Evolutionary conservation across 23 tunicate species (phyloP).

Genomic region (Ascidia mentula): DNA sequence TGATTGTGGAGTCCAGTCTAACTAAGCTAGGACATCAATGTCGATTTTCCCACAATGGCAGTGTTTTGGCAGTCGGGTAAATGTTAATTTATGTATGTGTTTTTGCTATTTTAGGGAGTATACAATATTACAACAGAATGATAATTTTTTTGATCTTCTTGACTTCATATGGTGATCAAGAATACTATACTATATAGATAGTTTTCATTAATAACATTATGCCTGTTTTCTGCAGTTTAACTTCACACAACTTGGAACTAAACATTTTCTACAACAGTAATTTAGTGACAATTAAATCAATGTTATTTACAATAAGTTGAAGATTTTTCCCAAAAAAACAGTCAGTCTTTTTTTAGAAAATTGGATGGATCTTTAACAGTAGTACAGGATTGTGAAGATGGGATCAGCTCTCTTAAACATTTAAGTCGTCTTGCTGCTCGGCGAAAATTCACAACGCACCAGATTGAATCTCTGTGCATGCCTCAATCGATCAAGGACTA

Average conservation of each 20-base stretch:
- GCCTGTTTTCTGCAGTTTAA: no score
- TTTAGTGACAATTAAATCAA: no score
- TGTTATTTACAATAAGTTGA: no score
- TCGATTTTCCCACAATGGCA: conserved; percentile 42
- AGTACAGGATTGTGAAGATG: not conserved
- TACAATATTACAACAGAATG: no score
- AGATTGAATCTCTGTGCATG: conserved; percentile 7
- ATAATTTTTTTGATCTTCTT: no score
- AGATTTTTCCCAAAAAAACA: no score
- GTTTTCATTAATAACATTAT: no score
- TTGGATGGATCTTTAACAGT: conserved; percentile 45
- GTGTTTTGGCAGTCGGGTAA: conserved; percentile 48
- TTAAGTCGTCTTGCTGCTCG: conserved; percentile 47
- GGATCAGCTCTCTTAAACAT: conserved; percentile 20
- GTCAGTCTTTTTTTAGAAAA: conserved; percentile 26
- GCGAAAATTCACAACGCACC: not conserved
- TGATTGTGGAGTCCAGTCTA: conserved; percentile 4
- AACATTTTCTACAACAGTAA: no score
- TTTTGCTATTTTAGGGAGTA: no score
- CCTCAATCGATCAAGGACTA: conserved; percentile 41
- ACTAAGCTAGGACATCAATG: conserved; percentile 44
- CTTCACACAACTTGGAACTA: no score
- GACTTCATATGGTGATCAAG: no score
- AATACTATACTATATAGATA: no score
- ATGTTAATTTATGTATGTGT: not conserved